Base-by-base conservation (phyloP, 2,113 vertebrate genomes). In the Centropus bengalensis region DNA sequence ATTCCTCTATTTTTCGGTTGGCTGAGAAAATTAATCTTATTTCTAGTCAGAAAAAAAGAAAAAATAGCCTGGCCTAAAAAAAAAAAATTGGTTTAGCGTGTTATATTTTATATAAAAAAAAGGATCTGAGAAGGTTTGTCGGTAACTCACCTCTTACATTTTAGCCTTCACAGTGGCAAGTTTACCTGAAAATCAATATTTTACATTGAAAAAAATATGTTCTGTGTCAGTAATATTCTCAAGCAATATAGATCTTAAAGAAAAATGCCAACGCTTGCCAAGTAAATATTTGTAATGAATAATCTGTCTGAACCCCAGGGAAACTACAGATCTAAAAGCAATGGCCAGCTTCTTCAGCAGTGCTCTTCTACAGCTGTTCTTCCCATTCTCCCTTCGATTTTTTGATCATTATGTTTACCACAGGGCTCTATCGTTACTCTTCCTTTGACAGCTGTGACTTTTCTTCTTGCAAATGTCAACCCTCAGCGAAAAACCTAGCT, bases 151-250 rank as follows among this genome's bases (percentile, higher is more conserved):
- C 47, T 87, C 77, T 87, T 95, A 75, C 38, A 58, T 95, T 92
- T 88, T 33, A 92, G 78, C 87, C 52, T 89, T 91, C 78, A 63
- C 33, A 26, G 38, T 77, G 84, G 59, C 84, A 91, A 82, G 51
- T 83, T 82, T 88, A 80, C 87, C 51, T 63, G 63, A 89, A 93
- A 95, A 91, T 96, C 89, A 91, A 77, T 96, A 91, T 93, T 88
- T 92, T 88, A 74, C 67, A 63, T 67, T 69, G 86, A 69, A 93
- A 82, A 92, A 89, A 27, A 7, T 45, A 40, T 1, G 0, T 91
- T 81, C 27, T 27, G 5, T 76, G 70, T 94, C 91, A 87, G 67
- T 62, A 85, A 76, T n/a, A 55, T 83, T 89, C 82, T 77, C 45
- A 62, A 88, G 63, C 38, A 82, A 74, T 82, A 87, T 74, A 82